These are phyloP conservation scores for Acleris literana DNA, from an alignment of 2,888 invertebrate genomes.

Conservation along the genomic window DNA sequence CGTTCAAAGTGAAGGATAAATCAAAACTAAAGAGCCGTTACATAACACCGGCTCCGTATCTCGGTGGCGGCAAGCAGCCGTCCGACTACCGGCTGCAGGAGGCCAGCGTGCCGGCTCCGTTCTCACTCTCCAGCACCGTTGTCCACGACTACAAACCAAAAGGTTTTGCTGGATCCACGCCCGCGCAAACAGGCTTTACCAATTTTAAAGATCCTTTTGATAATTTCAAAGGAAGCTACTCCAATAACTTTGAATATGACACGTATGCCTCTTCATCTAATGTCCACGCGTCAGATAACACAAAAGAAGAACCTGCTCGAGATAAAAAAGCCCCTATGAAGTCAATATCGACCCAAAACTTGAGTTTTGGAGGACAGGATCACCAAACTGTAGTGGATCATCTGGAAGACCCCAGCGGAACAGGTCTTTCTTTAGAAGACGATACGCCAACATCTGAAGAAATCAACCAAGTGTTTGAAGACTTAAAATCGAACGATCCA, in stretches of 20 bases:
- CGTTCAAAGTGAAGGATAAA: constrained; percentile 62
- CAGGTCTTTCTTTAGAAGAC: constrained; percentile 50
- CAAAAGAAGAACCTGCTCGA: constrained; percentile 51
- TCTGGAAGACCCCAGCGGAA: constrained; percentile 55
- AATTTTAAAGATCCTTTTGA: constrained; percentile 63
- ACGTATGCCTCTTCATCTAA: constrained; percentile 69
- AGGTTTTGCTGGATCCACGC: constrained; percentile 46
- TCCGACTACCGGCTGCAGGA: constrained; percentile 58
- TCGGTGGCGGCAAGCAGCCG: constrained; percentile 49
- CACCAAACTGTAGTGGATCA: constrained; percentile 69
- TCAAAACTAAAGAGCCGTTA: constrained; percentile 54
- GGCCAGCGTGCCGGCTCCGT: constrained; percentile 60
- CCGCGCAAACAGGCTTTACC: constrained; percentile 50
- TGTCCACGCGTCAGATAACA: constrained; percentile 56
- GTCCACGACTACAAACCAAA: constrained; percentile 72
- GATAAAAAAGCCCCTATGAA: constrained; percentile 66
- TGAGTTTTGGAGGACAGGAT: constrained; percentile 71
- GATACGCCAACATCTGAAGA: constrained; percentile 57
- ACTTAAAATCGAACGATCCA: constrained; percentile 49
- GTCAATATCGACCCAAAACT: constrained; percentile 74
- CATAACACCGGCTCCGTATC: constrained; percentile 43
- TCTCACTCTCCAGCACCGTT: constrained; percentile 66
- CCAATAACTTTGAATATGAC: constrained; percentile 68
- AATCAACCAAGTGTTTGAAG: constrained; percentile 53
- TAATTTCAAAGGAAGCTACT: constrained; percentile 62